Evolutionary conservation across 2,797 vertebrate species (phyloP).

Genomic region (Nannoperca australis): DNA sequence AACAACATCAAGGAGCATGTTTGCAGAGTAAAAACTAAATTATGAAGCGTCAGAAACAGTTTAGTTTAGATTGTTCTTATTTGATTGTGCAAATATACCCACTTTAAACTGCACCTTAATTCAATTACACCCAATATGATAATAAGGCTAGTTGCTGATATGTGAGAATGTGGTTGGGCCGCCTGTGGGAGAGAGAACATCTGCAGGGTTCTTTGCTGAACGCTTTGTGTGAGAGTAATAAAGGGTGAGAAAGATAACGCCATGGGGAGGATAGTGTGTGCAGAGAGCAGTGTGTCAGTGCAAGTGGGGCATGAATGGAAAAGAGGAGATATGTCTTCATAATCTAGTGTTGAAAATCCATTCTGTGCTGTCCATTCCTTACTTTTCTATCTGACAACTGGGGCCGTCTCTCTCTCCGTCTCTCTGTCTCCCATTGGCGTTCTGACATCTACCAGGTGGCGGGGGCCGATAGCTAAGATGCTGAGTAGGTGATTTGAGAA

Average conservation of each 20-base stretch:
- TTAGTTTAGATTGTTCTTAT: slow-evolving; percentile 63
- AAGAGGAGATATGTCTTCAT: slow-evolving; percentile 81
- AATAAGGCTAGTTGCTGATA: slow-evolving; percentile 69
- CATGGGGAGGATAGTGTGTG: slow-evolving; percentile 60
- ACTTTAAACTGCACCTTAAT: slow-evolving; percentile 71
- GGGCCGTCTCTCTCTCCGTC: slow-evolving; percentile 29
- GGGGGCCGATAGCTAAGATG: slow-evolving; percentile 69
- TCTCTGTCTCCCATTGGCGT: slow-evolving; percentile 45
- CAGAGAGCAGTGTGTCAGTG: slow-evolving; percentile 70
- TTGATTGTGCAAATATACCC: slow-evolving; percentile 55
- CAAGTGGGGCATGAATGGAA: slow-evolving; percentile 65
- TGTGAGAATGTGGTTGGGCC: slow-evolving; percentile 55
- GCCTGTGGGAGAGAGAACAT: slow-evolving; percentile 70
- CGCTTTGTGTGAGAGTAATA: slow-evolving; percentile 78
- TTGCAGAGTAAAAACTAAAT: slow-evolving; percentile 57
- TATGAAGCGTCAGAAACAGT: slow-evolving; percentile 60
- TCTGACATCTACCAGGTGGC: slow-evolving; percentile 75
- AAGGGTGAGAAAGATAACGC: slow-evolving; percentile 77
- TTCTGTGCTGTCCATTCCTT: slow-evolving; percentile 59
- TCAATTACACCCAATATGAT: slow-evolving; percentile 78
- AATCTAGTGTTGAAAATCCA: slow-evolving; percentile 77
- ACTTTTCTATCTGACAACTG: slow-evolving; percentile 64
- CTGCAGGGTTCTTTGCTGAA: slow-evolving; percentile 63
- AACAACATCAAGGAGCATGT: slow-evolving; percentile 50
- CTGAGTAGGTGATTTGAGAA: slow-evolving; percentile 75